Evolutionary conservation across 2,797 vertebrate species (phyloP).

Genomic region (Megaceryle alcyon): DNA sequence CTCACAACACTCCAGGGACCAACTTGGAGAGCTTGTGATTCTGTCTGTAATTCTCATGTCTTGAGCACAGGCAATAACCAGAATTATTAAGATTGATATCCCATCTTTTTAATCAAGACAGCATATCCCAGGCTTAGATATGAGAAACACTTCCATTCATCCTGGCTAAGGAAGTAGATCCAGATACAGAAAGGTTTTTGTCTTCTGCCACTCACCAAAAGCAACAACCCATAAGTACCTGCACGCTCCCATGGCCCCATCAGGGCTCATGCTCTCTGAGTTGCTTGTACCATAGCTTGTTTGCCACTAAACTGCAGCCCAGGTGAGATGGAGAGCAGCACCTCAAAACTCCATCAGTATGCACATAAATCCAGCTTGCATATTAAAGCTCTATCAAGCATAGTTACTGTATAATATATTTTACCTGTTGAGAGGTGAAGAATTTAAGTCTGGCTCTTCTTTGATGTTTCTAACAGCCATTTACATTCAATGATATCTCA

Average conservation of each 20-base stretch:
- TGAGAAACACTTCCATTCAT: not conserved
- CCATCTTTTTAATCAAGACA: not conserved
- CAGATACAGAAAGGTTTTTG: not conserved
- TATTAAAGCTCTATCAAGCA: not conserved
- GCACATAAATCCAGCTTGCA: not conserved
- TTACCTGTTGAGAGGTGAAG: not conserved
- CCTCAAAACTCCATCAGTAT: not conserved
- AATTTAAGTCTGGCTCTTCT: not conserved
- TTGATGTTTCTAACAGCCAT: not conserved
- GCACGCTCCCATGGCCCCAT: rapidly evolving
- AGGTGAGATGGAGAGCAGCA: not conserved
- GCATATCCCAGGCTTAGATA: not conserved
- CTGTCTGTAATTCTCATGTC: not conserved
- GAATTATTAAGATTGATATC: not conserved
- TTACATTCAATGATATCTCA: not conserved
- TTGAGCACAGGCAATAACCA: not conserved
- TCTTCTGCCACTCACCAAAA: not conserved
- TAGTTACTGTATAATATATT: not conserved
- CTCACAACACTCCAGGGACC: not conserved
- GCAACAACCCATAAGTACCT: not conserved
- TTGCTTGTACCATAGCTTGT: rapidly evolving
- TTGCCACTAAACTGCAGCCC: not conserved
- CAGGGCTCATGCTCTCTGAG: not conserved
- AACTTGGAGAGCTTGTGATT: not conserved
- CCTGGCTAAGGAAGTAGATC: not conserved